A percentile compares a stretch with the other conserved stretches of the same genome.
Conservation (phyloP, 2,797 vertebrate genomes). For the Nannoperca obscura region DNA sequence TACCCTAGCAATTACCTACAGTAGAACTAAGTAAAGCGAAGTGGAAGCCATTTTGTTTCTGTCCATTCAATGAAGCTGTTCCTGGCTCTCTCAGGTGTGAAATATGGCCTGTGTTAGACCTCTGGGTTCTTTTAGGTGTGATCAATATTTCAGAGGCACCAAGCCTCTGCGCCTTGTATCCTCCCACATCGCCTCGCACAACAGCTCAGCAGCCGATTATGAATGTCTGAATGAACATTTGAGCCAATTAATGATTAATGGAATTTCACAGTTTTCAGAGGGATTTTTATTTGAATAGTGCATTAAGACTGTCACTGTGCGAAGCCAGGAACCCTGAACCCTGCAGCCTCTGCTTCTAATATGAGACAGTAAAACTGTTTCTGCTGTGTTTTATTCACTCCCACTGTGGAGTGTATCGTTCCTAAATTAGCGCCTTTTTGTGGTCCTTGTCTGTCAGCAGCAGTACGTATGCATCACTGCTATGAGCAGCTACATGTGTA, state of each 20-base stretch:
- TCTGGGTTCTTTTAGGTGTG: constrained; percentile 76
- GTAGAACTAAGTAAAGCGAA: constrained; percentile 54
- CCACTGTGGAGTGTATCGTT: constrained; percentile 15
- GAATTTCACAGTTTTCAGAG: constrained; percentile 63
- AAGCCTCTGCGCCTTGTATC: constrained; percentile 48
- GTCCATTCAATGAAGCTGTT: constrained; percentile 69
- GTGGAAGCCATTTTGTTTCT: constrained; percentile 80
- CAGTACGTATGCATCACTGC: constrained; percentile 35
- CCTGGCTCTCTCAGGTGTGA: constrained; percentile 76
- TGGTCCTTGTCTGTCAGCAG: constrained; percentile 41
- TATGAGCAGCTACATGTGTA: neutral
- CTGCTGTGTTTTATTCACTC: constrained; percentile 47
- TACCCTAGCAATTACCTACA: constrained; percentile 63
- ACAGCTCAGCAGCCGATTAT: constrained; percentile 69
- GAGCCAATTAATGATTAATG: constrained; percentile 76
- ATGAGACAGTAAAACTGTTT: constrained; percentile 50
- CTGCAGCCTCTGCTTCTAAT: constrained; percentile 21
- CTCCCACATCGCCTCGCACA: constrained; percentile 60
- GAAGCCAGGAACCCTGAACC: neutral
- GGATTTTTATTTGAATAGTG: constrained; percentile 73
- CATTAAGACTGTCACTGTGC: constrained; percentile 53
- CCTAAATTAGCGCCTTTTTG: constrained; percentile 39
- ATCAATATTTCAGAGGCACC: constrained; percentile 81
- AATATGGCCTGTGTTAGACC: constrained; percentile 67
- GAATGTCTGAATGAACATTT: constrained; percentile 73